Evolutionary conservation across 2,797 vertebrate genomes (phyloP).

Genomic region (Silurus aristotelis): DNA sequence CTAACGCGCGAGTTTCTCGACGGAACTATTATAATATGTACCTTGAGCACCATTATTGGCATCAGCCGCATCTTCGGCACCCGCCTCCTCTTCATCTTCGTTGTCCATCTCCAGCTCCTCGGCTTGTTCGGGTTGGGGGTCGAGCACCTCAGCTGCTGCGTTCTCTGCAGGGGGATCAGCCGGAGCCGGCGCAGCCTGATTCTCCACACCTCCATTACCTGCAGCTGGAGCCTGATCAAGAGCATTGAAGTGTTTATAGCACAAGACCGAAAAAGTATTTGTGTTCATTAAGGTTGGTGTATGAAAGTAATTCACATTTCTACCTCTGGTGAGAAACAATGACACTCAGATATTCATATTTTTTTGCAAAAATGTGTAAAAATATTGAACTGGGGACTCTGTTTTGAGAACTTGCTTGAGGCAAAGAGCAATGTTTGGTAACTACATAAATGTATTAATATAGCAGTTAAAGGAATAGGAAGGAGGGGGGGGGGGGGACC

Average conservation of each 20-base stretch:
- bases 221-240: constrained; percentile 80
- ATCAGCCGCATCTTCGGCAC: constrained; percentile 89
- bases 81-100: constrained; percentile 87
- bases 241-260: not conserved
- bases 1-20: no score
- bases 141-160: constrained; percentile 86
- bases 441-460: no score
- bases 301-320: not conserved
- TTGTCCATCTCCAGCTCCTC: constrained; percentile 84
- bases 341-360: not conserved
- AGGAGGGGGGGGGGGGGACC: no score
- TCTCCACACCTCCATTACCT: constrained; percentile 81
- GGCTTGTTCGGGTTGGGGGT: constrained; percentile 71
- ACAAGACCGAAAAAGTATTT: not conserved
- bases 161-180: constrained; percentile 86
- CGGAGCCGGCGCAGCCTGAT: constrained; percentile 82
- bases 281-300: not conserved
- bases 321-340: not conserved
- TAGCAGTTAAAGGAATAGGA: no score
- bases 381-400: not conserved
- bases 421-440: not conserved
- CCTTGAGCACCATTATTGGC: constrained; percentile 92
- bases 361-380: not conserved
- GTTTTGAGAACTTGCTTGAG: not conserved
- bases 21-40: constrained; percentile 49